A percentile compares a stretch with the other conserved stretches of the same genome.
These are phyloP conservation scores for Campylorhamphus procurvoides DNA, from an alignment of 2,113 vertebrate species.

Conservation along the genomic window DNA sequence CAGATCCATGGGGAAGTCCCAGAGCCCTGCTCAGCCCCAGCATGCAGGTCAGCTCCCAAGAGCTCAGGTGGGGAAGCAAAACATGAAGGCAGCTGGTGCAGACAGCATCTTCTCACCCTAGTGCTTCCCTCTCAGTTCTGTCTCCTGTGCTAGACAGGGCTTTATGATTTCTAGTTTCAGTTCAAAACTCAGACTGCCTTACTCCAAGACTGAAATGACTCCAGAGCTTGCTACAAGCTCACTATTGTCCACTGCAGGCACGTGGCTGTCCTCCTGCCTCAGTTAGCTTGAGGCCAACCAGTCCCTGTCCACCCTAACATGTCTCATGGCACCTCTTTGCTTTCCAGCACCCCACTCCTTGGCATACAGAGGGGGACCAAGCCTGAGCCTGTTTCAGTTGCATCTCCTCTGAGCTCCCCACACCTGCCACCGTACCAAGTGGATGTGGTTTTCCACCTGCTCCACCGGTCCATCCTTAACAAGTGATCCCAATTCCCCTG, in stretches of 20 bases:
- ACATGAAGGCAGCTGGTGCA: background rate
- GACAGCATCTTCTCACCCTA: background rate
- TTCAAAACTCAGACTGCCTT: background rate
- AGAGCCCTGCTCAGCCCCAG: background rate
- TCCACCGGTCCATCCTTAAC: background rate
- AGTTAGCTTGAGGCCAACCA: background rate
- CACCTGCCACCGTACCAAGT: background rate
- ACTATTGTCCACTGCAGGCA: background rate
- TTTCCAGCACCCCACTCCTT: background rate
- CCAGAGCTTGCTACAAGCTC: background rate
- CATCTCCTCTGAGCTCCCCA: background rate
- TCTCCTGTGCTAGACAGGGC: background rate
- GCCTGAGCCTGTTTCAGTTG: background rate
- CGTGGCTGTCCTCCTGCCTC: background rate
- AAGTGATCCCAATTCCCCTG: background rate
- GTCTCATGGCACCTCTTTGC: background rate
- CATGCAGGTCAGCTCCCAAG: background rate
- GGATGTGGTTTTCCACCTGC: background rate
- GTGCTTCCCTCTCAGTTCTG: background rate
- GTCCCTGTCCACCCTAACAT: background rate
- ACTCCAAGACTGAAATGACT: background rate
- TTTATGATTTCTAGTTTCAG: background rate
- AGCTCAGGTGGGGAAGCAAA: background rate
- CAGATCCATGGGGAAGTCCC: rapidly evolving
- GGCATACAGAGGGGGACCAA: background rate